Conservation (phyloP, 2,797 vertebrate genomes). For the Megalops cyprinoides region DNA sequence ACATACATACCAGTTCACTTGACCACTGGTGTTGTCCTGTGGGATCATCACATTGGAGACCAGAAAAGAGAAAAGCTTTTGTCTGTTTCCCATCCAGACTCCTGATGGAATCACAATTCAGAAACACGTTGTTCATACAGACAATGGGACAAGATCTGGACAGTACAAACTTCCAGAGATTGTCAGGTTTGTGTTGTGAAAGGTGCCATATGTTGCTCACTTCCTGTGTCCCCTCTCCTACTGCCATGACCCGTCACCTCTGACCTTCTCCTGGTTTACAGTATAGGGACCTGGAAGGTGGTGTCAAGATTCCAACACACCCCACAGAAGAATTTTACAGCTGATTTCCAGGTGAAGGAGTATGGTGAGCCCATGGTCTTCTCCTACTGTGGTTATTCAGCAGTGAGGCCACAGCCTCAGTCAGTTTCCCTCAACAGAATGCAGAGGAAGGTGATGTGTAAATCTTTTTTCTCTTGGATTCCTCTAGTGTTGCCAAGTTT, state of each 20-base stretch:
- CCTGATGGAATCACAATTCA: slow-evolving; percentile 60
- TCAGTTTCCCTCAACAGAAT: not conserved
- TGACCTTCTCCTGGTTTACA: slow-evolving; percentile 47
- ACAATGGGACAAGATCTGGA: slow-evolving; percentile 56
- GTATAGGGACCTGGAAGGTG: slow-evolving; percentile 80
- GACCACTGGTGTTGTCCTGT: no score
- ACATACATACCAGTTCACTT: no score
- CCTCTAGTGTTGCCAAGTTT: slow-evolving; percentile 71
- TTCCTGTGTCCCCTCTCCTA: not conserved
- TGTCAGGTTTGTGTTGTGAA: slow-evolving; percentile 56
- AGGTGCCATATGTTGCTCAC: not conserved
- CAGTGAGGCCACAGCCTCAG: not conserved
- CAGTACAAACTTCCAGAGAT: slow-evolving; percentile 58
- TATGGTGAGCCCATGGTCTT: slow-evolving; percentile 70
- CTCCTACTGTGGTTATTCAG: not conserved
- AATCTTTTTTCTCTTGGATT: not conserved
- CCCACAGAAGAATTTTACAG: slow-evolving; percentile 66
- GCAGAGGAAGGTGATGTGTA: not conserved
- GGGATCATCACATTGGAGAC: no score
- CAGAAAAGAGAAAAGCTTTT: not conserved
- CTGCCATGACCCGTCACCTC: not conserved
- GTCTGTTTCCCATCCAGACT: slow-evolving; percentile 51
- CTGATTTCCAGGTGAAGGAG: slow-evolving; percentile 86
- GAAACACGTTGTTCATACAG: slow-evolving; percentile 46
- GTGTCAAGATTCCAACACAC: slow-evolving; percentile 68